Base-by-base conservation (phyloP, 2,113 vertebrate species). In the Baryphthengus martii region DNA sequence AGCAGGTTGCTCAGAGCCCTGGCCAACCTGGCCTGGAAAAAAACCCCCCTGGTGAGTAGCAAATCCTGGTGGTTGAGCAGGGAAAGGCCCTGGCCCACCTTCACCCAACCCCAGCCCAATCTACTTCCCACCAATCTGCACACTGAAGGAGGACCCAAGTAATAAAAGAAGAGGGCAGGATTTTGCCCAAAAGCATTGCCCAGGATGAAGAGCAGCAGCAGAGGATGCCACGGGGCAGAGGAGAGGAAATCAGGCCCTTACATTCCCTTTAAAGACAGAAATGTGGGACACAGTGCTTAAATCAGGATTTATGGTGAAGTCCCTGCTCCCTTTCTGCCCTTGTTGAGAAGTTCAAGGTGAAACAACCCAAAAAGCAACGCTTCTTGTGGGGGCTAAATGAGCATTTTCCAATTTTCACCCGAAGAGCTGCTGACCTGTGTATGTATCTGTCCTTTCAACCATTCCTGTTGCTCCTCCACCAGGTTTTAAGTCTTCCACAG, bases 331-430 rank as follows among this genome's bases (percentile, higher is more conserved):
- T 37, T 74, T 88, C 87, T 53, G 16, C 8, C 17, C 20, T 25
- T 11, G 4, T 28, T 26, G 15, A 52, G 7, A 26, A 53, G 24
- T 53, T 81, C 42, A 31, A 66, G 73, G 13, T 31, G 45, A 62
- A 10, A 17, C 45, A 72, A 71, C 8, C 1, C 21, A 10, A 47
- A 72, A 82, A 31, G 7, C n/a, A 40, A 3, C 0, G 0, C 0
- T 17, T 2, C 8, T 67, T 37, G 7, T 1, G 1, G 7, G 19
- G 13, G 2, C 9, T 42, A 70, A 85, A 61, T 47, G 3, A 82
- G 31, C 31, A 56, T 76, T 75, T 83, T 5, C 31, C 39, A 59
- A 0, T 5, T 40, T 85, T 61, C 17, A 40, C 53, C 10, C 23
- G 45, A 77, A 50, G 13, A 83, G 42, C 7, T 55, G 18, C 6